phyloP scores from a whole-genome alignment of 2,888 invertebrate genomes.

The Athalia cordata region DNA sequence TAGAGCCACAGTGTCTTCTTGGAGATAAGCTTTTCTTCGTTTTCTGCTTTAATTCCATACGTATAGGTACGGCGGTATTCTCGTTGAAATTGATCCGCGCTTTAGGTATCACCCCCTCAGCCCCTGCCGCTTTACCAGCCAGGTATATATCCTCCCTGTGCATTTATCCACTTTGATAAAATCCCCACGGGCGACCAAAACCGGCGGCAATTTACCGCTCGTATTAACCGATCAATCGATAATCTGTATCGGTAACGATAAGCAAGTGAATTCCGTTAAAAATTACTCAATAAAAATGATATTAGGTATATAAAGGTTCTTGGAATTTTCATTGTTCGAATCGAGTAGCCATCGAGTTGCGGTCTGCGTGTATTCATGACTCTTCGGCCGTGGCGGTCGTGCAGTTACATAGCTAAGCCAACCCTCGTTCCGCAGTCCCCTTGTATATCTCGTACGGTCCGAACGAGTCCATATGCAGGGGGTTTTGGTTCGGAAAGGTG shows the following conservation, averaged over 20 bases:
- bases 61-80: neutral
- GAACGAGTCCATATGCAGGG: neutral
- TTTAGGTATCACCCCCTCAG: neutral
- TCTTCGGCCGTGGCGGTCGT: neutral
- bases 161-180: no score
- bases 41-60: neutral
- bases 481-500: constrained; percentile 46
- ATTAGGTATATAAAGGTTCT: no score
- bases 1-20: neutral
- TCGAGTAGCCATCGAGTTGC: no score
- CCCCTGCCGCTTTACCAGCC: neutral
- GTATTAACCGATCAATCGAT: no score
- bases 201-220: no score
- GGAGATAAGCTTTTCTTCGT: constrained; percentile 3
- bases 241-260: no score
- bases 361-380: neutral
- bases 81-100: neutral
- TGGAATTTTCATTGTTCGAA: no score
- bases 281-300: no score
- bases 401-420: constrained; percentile 55
- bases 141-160: no score
- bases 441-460: constrained; percentile 56
- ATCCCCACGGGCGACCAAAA: no score
- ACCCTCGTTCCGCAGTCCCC: constrained; percentile 54
- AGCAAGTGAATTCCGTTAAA: no score